Conservation (phyloP, 2,888 invertebrate species). For the Xylocampa areola region DNA sequence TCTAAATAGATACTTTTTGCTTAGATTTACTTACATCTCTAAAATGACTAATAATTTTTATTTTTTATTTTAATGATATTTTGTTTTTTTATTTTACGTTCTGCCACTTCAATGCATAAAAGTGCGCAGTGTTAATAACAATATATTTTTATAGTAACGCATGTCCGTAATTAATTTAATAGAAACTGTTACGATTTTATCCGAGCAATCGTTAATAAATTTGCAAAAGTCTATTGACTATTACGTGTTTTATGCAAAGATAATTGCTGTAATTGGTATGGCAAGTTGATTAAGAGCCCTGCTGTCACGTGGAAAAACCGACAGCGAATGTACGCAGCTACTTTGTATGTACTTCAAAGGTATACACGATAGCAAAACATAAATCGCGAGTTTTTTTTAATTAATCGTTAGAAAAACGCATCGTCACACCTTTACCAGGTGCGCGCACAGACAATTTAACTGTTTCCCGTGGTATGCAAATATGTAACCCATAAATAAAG, state of each 20-base stretch:
- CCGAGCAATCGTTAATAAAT: constrained; percentile 15
- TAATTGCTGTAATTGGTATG: constrained; percentile 48
- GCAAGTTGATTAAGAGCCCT: constrained; percentile 38
- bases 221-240: constrained; percentile 37
- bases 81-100: too few relatives aligned
- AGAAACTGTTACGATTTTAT: constrained; percentile 9
- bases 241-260: constrained; percentile 37
- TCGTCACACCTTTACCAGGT: constrained; percentile 62
- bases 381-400: constrained; percentile 17
- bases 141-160: not conserved
- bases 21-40: too few relatives aligned
- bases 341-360: constrained; percentile 17
- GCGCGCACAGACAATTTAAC: constrained; percentile 59
- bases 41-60: too few relatives aligned
- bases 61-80: too few relatives aligned
- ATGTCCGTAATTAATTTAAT: not conserved
- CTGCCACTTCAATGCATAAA: too few relatives aligned
- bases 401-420: constrained; percentile 44
- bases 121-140: not conserved
- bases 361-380: constrained; percentile 10
- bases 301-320: constrained; percentile 34
- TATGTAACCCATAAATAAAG: constrained; percentile 66
- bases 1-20: too few relatives aligned
- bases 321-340: constrained; percentile 5
- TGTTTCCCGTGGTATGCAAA: constrained; percentile 62